phyloP scores from a whole-genome alignment of 1,140 invertebrate species.

The Drusus annulatus region DNA sequence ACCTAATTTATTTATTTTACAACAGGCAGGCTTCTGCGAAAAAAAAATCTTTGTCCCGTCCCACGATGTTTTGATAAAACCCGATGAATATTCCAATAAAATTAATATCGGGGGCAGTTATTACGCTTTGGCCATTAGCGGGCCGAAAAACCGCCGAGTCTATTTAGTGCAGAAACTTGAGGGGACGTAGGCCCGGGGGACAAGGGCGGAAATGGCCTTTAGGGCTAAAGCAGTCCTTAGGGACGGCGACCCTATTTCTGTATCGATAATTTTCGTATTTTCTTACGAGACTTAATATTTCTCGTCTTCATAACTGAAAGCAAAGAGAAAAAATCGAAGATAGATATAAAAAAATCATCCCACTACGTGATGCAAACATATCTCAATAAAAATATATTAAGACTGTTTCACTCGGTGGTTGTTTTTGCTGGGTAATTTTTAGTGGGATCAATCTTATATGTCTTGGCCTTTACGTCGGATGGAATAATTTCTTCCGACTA shows the following conservation, averaged over 20 bases:
- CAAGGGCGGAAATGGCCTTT: slow-evolving; percentile 42
- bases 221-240: slow-evolving; percentile 3
- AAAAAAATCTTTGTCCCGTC: too few relatives aligned
- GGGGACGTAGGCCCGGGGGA: slow-evolving; percentile 42
- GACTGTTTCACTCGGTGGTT: background rate
- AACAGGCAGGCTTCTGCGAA: too few relatives aligned
- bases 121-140: slow-evolving; percentile 28
- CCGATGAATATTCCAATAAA: too few relatives aligned
- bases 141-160: slow-evolving; percentile 31
- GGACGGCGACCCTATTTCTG: slow-evolving; percentile 18
- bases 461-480: background rate
- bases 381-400: too few relatives aligned
- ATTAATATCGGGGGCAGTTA: background rate
- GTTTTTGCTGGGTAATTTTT: slow-evolving; percentile 4
- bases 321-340: background rate
- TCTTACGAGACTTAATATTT: background rate
- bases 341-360: background rate
- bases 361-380: too few relatives aligned
- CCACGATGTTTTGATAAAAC: too few relatives aligned
- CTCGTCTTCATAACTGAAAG: background rate
- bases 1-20: too few relatives aligned
- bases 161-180: slow-evolving; percentile 28
- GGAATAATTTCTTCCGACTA: slow-evolving; percentile 47
- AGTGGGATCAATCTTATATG: slow-evolving; percentile 19
- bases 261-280: slow-evolving; percentile 43